Evolutionary conservation across 2,888 invertebrate species (phyloP), one percentile per base, ranked within the genome.

Genomic region (Lymantria dispar): DNA sequence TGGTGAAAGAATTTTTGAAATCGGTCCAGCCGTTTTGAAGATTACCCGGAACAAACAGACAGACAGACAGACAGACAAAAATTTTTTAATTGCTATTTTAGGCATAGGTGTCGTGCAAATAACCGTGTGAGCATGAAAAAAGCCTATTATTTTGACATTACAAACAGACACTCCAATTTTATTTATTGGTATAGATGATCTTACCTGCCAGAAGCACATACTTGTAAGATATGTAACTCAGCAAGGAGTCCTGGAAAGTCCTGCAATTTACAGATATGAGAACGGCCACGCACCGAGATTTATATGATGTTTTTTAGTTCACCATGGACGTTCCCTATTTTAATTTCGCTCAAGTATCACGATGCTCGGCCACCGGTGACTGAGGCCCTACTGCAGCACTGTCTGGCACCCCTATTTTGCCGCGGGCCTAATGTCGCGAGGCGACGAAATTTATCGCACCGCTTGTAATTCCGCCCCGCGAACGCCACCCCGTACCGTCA

Each of bases 361-460:
- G 58, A 47, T 67, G 67, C 70, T 56, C 66, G 68, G 57, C 64
- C 68, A 60, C 50, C 56, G 47, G 64, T 60, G 71, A 68, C 63
- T 63, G 5, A 22, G 62, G 58, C 53, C 61, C 63, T 61, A 60
- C 56, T 52, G 54, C 65, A 58, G 50, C 62, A 56, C 61, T 60
- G 70, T 67, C 70, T 70, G 68, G 64, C 67, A 60, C 70, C 80
- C 80, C 77, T 80, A 78, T 78, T 76, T 74, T 62, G 82, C 83
- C 82, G 80, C 81, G 72, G 76, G 87, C 81, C 85, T 84, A 84
- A 85, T 83, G 85, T 84, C 79, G 79, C 78, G 78, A 80, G 81
- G 78, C 82, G 80, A 81, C 85, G 84, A 90, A 90, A 91, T 92
- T 92, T 92, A 91, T 87, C 87, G 85, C 83, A 76, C 69, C 80